Evolutionary conservation across 2,888 invertebrate genomes (phyloP).

Genomic region (Lomographa bimaculata): DNA sequence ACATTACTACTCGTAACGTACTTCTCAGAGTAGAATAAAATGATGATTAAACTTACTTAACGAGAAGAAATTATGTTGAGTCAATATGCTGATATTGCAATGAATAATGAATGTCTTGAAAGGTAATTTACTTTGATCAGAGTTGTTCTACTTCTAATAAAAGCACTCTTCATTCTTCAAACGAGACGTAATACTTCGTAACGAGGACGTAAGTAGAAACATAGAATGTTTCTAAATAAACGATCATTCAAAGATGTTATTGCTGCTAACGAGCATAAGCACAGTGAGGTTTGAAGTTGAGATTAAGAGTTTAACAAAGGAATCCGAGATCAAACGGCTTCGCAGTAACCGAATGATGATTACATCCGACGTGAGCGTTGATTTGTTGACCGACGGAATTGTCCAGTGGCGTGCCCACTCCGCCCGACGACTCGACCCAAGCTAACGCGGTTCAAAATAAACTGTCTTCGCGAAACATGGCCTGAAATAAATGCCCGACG

Average conservation of each 20-base stretch:
- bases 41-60: conserved; percentile 2
- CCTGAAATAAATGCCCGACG: conserved; percentile 53
- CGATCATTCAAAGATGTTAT: conserved; percentile 30
- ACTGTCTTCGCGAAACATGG: conserved; percentile 61
- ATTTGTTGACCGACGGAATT: conserved; percentile 41
- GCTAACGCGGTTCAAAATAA: conserved; percentile 53
- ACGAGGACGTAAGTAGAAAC: conserved; percentile 9
- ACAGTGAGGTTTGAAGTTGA: conserved; percentile 28
- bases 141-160: neutral
- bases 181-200: neutral
- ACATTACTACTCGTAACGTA: conserved; percentile 10
- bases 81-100: too few species aligned
- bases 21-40: too few species aligned
- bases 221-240: conserved; percentile 14
- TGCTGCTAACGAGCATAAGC: conserved; percentile 24
- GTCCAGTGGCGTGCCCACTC: conserved; percentile 35
- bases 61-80: neutral
- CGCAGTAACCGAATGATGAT: conserved; percentile 59
- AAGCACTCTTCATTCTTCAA: conserved; percentile 3
- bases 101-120: too few species aligned
- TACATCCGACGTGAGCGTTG: conserved; percentile 58
- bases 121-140: neutral
- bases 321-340: conserved; percentile 66
- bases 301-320: conserved; percentile 48
- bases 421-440: conserved; percentile 19